Evolutionary conservation across 2,888 invertebrate genomes (phyloP), one percentile per base, ranked within the genome.

Genomic region (Charanyca ferruginea): DNA sequence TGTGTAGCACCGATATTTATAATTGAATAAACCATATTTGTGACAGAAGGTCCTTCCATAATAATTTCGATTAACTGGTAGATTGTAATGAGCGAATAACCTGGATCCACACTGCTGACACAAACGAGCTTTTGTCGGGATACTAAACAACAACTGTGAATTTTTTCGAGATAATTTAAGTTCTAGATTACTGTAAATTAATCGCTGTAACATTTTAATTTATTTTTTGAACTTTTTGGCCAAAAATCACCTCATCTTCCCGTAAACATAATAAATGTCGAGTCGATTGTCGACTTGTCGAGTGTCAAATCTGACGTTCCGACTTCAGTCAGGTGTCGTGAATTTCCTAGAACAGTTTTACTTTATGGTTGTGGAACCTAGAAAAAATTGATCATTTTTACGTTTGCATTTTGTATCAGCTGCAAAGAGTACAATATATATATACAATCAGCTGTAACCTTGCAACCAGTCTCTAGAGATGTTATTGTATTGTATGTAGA

Each of bases 91-190:
- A 82, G 92, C 92, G 86, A 87, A 89, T 87, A 94, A 90, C 90
- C 92, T 93, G 88, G 89, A 85, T 77, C 91, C 88, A 83, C 95
- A 94, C 77, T 92, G 89, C 81, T 90, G 88, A 90, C 93, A 94
- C 72, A 89, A 89, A 79, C 83, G 83, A 79, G 69, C 87, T 77
- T 84, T 87, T 64, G 78, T 69, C 35, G 87, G 82, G 65, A 87
- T 76, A 78, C 82, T 87, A 72, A 90, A 87, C 54, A 93, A 78
- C 77, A 92, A 83, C 83, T 88, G 89, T 79, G 85, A 83, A 81
- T 87, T 88, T 82, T 83, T 91, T 81, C 87, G 87, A 76, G 87
- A 89, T 85, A 92, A 80, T 90, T 91, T 92, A 60, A 89, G 81
- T 84, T 91, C 90, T 61, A 93, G 91, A 85, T 87, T 88, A 77